These are phyloP conservation scores for Sciurus carolinensis DNA, from an alignment of 2,797 vertebrate genomes.

Conservation along the genomic window DNA sequence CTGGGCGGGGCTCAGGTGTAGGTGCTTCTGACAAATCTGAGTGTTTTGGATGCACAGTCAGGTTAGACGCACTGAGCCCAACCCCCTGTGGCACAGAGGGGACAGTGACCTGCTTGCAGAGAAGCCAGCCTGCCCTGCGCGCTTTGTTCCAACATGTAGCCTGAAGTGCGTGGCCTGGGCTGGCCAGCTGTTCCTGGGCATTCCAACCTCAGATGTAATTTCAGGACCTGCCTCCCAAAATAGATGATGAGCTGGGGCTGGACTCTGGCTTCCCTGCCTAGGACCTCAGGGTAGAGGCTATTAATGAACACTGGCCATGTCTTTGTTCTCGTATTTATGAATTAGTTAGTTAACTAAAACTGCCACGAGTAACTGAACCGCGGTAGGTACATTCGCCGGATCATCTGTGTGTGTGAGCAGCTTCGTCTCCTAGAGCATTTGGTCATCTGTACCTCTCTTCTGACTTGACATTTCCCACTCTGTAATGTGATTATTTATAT, in stretches of 20 bases:
- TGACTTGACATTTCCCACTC: background rate
- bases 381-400: background rate
- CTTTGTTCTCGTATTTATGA: background rate
- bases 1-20: background rate
- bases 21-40: background rate
- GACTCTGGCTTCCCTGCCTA: slow-evolving; percentile 16
- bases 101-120: background rate
- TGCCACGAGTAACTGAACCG: background rate
- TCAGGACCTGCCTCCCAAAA: slow-evolving; percentile 82
- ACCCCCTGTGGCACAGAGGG: background rate
- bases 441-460: background rate
- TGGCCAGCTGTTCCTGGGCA: slow-evolving; percentile 32
- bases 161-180: background rate
- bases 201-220: slow-evolving; percentile 83
- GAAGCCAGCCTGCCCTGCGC: background rate
- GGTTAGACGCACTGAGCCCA: background rate
- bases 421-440: background rate
- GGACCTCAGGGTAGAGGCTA: background rate
- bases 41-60: too few relatives aligned
- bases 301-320: background rate
- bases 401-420: background rate
- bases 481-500: slow-evolving; percentile 13
- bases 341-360: slow-evolving; percentile 35
- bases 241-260: slow-evolving; percentile 74
- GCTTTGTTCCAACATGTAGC: background rate